Evolutionary conservation across 2,888 invertebrate genomes (phyloP).

Genomic region (Stenodema calcarata): DNA sequence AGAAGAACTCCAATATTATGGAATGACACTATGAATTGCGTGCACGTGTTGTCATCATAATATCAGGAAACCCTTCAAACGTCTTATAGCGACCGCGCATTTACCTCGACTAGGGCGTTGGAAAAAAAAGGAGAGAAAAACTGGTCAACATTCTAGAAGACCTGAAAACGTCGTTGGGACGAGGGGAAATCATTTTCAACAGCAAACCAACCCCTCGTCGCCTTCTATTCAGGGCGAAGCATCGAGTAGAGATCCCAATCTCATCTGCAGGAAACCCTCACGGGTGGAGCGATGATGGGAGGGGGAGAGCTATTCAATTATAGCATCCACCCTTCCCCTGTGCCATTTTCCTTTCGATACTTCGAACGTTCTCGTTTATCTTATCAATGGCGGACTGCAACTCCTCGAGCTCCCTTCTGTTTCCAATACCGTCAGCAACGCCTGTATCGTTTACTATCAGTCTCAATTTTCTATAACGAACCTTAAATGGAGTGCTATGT

Average conservation of each 20-base stretch:
- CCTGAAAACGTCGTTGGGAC: not conserved
- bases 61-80: not conserved
- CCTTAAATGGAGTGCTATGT: no score
- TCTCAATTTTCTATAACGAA: no score
- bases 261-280: not conserved
- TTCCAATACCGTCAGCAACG: not conserved
- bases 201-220: not conserved
- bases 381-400: not conserved
- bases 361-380: conserved; percentile 2
- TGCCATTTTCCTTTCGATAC: not conserved
- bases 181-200: not conserved
- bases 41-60: not conserved
- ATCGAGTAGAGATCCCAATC: not conserved
- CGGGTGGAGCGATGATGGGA: not conserved
- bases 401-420: not conserved
- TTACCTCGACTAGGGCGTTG: not conserved
- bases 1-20: no score
- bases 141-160: not conserved
- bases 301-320: not conserved
- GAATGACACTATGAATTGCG: not conserved
- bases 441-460: not conserved
- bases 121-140: not conserved
- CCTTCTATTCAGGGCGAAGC: not conserved
- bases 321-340: not conserved
- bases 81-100: not conserved